Evolutionary conservation across 2,797 vertebrate genomes (phyloP), one percentile per base, ranked within the genome.

Genomic region (Channa striata): DNA sequence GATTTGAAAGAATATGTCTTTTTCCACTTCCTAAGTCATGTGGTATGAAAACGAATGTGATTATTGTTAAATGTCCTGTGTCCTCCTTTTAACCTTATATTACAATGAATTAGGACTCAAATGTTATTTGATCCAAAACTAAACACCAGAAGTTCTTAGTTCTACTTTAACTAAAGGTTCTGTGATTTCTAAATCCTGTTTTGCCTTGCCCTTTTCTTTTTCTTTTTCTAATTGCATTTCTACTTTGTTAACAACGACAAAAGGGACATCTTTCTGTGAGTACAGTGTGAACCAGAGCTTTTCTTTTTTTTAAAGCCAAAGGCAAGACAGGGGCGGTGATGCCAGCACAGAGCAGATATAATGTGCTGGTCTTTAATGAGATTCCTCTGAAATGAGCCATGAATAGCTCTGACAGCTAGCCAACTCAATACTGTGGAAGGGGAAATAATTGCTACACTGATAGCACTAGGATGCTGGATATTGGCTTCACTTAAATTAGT

Each of bases 361-460:
- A 68, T 61, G 80, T 50, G 69, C 53, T 54, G 57, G 34, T 72
- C 59, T 65, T 65, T 82, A 80, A 82, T 83, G 59, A 86, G 67
- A 61, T 77, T 80, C 83, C 83, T 62, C 66, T 79, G 78, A 87
- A 86, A 79, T 62, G 72, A 86, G 64, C 36, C 72, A 59, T 56
- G 73, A 78, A 80, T 62, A 50, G 37, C 25, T 67, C 40, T 44
- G 23, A 67, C 42, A 44, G 65, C 51, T 13, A 25, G 77, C 68
- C 59, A 78, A 37, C 49, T 74, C 57, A 52, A 62, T 61, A 49
- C 44, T 33, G 44, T 4, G n/a, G 58, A 51, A 49, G 49, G 34
- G 25, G 23, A 44, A 48, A 66, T 39, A 59, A 58, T 40, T 37
- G 16, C 43, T 17, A 59, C 48, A 19, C 49, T 42, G 34, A 62